Percentiles rank a stretch among this genome's conserved stretches.
These are phyloP conservation scores for Chiroxiphia lanceolata DNA, from an alignment of 2,797 vertebrate species.

Conservation along the genomic window DNA sequence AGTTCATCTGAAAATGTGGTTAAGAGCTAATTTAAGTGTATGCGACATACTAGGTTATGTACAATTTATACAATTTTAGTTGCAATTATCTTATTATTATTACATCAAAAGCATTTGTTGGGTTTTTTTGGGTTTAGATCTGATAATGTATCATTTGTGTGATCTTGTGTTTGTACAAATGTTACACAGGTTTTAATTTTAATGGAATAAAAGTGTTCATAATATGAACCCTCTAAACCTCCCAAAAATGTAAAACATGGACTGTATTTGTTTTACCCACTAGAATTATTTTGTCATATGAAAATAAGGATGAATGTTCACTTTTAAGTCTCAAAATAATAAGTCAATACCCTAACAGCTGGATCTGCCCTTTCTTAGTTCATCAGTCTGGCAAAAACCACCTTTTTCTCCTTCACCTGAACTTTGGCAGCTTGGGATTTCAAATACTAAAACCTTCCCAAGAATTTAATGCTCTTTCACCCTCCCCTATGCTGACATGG, in stretches of 20 bases:
- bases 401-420: neutral
- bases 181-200: neutral
- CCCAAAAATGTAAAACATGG: neutral
- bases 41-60: fast-evolving
- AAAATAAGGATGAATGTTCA: neutral
- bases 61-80: neutral
- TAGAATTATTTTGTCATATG: neutral
- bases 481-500: fast-evolving
- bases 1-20: neutral
- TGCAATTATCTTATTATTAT: neutral
- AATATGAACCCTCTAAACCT: neutral
- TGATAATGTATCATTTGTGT: neutral
- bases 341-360: neutral
- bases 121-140: neutral
- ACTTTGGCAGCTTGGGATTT: neutral
- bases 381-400: neutral
- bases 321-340: neutral
- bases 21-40: neutral
- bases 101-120: neutral
- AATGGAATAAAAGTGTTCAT: neutral
- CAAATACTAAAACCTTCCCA: neutral
- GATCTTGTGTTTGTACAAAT: neutral
- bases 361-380: neutral
- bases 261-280: neutral
- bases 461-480: neutral